Percentiles rank a stretch among this genome's conserved stretches.
Conservation (phyloP, 2,888 invertebrate genomes). For the Chymomyza procnemis region DNA sequence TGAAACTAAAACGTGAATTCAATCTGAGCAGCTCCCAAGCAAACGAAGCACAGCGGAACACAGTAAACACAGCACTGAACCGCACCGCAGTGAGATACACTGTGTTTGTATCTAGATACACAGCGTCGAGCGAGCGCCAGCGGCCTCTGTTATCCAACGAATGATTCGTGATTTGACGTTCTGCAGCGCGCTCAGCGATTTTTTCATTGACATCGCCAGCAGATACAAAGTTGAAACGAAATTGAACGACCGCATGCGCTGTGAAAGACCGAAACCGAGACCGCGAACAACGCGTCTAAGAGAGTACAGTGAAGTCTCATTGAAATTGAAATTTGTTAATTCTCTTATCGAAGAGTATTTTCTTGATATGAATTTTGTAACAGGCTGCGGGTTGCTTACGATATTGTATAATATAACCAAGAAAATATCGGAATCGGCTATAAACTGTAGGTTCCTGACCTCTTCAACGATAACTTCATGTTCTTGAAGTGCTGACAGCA, state of each 20-base stretch:
- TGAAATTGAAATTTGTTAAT: too few relatives aligned
- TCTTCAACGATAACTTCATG: too few relatives aligned
- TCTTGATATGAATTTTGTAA: too few relatives aligned
- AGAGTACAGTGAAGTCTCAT: background rate
- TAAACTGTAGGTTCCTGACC: too few relatives aligned
- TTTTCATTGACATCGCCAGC: background rate
- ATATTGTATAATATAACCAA: too few relatives aligned
- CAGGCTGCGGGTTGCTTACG: too few relatives aligned
- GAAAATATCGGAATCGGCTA: too few relatives aligned
- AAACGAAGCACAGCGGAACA: background rate
- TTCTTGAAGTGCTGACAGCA: too few relatives aligned
- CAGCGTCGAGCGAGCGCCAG: conserved; percentile 36
- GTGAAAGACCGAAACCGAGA: background rate
- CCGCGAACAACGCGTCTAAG: background rate
- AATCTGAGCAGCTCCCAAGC: background rate
- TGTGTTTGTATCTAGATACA: conserved; percentile 15
- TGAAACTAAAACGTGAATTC: conserved; percentile 11
- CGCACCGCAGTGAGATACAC: conserved; percentile 21
- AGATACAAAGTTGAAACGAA: background rate
- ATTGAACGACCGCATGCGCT: conserved; percentile 30
- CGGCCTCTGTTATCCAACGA: conserved; percentile 57
- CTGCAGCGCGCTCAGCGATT: conserved; percentile 24
- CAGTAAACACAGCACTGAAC: conserved; percentile 18
- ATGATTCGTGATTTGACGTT: conserved; percentile 60
- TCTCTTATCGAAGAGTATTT: too few relatives aligned